Evolutionary conservation across 2,888 invertebrate genomes (phyloP).

Genomic region (Eilema sororculum): DNA sequence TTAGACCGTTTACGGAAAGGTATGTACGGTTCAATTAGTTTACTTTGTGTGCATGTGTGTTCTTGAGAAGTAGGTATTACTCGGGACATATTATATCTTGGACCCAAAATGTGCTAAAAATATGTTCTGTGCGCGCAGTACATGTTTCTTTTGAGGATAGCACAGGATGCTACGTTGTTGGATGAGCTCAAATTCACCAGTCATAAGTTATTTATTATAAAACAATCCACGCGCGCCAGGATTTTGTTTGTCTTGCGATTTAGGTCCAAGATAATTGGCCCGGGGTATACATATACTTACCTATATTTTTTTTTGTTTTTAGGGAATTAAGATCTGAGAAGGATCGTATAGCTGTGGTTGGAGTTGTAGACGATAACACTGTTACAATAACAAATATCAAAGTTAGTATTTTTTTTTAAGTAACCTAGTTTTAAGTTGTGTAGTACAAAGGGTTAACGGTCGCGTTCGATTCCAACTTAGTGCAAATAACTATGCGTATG

Average conservation of each 20-base stretch:
- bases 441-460: neutral
- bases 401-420: conserved; percentile 68
- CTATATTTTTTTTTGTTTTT: conserved; percentile 46
- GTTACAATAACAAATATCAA: conserved; percentile 88
- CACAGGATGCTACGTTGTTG: no score
- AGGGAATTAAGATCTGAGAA: conserved; percentile 77
- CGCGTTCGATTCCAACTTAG: neutral
- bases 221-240: no score
- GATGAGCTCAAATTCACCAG: no score
- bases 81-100: no score
- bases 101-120: no score
- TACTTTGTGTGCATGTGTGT: conserved; percentile 18
- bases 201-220: no score
- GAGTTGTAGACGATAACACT: conserved; percentile 79
- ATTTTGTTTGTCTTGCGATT: no score
- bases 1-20: conserved; percentile 89
- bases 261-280: no score
- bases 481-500: neutral
- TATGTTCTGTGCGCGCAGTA: no score
- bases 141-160: no score
- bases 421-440: neutral
- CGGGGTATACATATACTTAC: no score
- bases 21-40: conserved; percentile 66
- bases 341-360: conserved; percentile 75
- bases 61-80: no score